Base-by-base conservation (phyloP, 2,113 vertebrate species). In the Pseudorasbora parva region DNA sequence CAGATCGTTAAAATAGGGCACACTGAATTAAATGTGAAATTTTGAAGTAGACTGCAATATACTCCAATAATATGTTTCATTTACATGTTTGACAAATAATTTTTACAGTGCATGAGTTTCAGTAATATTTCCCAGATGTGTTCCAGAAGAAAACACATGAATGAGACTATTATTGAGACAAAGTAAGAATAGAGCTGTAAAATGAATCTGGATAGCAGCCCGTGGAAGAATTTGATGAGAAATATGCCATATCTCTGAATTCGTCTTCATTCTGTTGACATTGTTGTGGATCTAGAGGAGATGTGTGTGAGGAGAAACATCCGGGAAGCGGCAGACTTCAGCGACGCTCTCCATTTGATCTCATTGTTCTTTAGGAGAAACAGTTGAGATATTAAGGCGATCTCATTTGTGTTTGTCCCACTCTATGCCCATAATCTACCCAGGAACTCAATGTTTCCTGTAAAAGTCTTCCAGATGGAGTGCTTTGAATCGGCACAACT, bases 401-500 rank as follows among this genome's bases (percentile, higher is more conserved):
- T 51, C 23, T 51, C 23, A 30, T 49, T 23, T 25, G 68, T 27
- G 71, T 51, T 30, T 15, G 49, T 5, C 41, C 78, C 1, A 5
- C 78, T 25, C 15, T 19, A 11, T 43, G 30, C 12, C 12, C n/a
- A 7, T 57, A 33, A 19, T n/a, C 73, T 45, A 21, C 12, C 3
- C 2, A 6, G 25, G 56, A 80, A 10, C 30, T 4, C 8, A 30
- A 25, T 8, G 43, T 19, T 81, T 74, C 64, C 8, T 56, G 75
- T 19, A 76, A 10, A 30, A n/a, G 45, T 45, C 25, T 64, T 49
- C 49, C 72, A 56, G 30, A 37, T 83, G 41, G 57, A 83, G 71
- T 43, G 37, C 60, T 83, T 83, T 62, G 19, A 56, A 77, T 83
- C 14, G n/a, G 60, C 33, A 30, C 51, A 54, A 21, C 73, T 77